A percentile compares a stretch with the other conserved stretches of the same genome.
phyloP scores from a whole-genome alignment of 1,140 invertebrate species.

The Nomia melanderi region DNA sequence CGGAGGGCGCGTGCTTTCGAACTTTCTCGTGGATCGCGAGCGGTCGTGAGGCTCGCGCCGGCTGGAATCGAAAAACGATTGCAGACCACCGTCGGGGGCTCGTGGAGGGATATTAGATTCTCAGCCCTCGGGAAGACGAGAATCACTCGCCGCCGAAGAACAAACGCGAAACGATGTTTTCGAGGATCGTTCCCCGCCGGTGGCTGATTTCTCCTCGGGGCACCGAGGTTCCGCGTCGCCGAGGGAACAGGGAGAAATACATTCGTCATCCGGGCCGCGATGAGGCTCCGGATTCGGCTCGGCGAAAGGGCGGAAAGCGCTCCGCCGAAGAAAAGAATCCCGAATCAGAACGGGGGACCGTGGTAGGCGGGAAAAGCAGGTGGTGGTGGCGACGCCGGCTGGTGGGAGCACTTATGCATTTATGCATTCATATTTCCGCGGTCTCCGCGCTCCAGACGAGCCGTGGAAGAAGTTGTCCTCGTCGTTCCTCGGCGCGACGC shows the following conservation, averaged over 20 bases:
- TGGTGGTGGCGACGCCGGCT: conserved; percentile 55
- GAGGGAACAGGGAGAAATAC: background rate
- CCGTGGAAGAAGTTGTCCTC: conserved; percentile 66
- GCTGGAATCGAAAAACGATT: no score
- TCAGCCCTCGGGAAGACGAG: no score
- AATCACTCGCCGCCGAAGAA: no score
- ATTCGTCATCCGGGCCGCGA: conserved; percentile 19
- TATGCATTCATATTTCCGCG: conserved; percentile 82
- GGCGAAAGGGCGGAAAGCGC: conserved; percentile 52
- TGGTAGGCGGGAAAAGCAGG: conserved; percentile 59
- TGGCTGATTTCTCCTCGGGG: no score
- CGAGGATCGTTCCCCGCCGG: no score
- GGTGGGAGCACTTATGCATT: conserved; percentile 80
- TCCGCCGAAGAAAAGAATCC: conserved; percentile 55
- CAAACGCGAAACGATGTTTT: no score
- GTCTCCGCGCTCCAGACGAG: conserved; percentile 70
- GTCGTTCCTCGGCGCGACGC: conserved; percentile 57
- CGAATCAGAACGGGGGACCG: conserved; percentile 52
- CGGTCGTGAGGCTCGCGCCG: no score
- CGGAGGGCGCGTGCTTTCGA: background rate
- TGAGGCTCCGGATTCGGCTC: conserved; percentile 18
- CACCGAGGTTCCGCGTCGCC: background rate
- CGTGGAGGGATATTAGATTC: no score
- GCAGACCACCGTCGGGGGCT: no score
- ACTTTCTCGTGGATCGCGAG: background rate